Percentiles rank a stretch among this genome's conserved stretches.
Conservation (phyloP, 1,140 invertebrate species). For the Drosophila persimilis region DNA sequence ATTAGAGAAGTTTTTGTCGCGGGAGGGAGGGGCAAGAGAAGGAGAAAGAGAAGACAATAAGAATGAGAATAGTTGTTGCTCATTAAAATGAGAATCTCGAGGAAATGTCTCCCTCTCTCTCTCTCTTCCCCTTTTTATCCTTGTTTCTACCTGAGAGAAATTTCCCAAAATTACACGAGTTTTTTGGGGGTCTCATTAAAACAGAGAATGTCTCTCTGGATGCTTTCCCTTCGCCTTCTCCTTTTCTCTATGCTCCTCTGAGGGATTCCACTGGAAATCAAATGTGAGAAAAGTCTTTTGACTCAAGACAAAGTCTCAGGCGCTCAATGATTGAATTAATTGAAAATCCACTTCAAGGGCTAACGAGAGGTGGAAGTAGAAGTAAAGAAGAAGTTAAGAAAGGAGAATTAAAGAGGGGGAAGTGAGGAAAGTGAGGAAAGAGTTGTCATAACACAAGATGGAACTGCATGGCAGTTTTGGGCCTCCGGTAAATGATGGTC, state of each 20-base stretch:
- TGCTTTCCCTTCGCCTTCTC: background rate
- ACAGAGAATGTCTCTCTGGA: constrained; percentile 4
- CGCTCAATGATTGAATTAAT: constrained; percentile 70
- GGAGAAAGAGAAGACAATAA: background rate
- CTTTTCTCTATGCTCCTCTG: background rate
- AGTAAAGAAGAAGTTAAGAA: too few relatives aligned
- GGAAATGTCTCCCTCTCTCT: too few relatives aligned
- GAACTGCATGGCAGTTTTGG: constrained; percentile 49
- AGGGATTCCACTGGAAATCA: background rate
- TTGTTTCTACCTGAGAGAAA: too few relatives aligned
- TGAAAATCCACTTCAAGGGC: constrained; percentile 35
- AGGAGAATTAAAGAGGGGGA: background rate
- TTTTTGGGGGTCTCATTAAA: constrained; percentile 18
- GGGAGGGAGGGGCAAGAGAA: constrained; percentile 7
- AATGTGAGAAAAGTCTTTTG: constrained; percentile 23
- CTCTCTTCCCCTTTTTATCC: too few relatives aligned
- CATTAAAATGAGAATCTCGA: too few relatives aligned
- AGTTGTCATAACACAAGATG: constrained; percentile 69
- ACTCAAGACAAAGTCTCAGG: constrained; percentile 37
- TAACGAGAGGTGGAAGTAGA: background rate
- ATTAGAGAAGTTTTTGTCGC: constrained; percentile 51
- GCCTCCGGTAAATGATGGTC: constrained; percentile 25
- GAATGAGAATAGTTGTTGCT: too few relatives aligned
- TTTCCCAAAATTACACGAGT: too few relatives aligned
- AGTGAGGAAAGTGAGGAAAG: constrained; percentile 6